phyloP scores from a whole-genome alignment of 2,113 vertebrate genomes.

The Psittacula cyanocephala region DNA sequence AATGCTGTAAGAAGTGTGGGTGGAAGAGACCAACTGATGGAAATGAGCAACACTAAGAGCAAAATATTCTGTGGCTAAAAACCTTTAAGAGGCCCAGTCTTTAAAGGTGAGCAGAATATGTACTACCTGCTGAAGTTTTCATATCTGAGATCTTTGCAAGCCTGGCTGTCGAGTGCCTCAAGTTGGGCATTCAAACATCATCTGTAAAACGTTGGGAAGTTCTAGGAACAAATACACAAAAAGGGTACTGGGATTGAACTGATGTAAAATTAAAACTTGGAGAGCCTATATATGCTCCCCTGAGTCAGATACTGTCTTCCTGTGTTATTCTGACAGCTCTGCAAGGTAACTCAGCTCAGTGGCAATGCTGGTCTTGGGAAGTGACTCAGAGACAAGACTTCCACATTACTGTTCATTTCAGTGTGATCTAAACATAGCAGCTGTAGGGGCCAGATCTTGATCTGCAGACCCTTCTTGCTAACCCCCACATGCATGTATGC shows the following conservation, averaged over 20 bases:
- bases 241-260: neutral
- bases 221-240: neutral
- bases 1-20: neutral
- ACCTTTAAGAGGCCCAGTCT: neutral
- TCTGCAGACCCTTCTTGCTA: neutral
- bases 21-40: neutral
- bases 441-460: neutral
- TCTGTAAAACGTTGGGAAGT: neutral
- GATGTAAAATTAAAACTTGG: neutral
- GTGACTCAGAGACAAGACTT: neutral
- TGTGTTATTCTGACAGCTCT: neutral
- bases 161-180: neutral
- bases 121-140: neutral
- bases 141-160: neutral
- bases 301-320: neutral
- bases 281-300: rapidly evolving
- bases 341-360: neutral
- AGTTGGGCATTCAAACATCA: neutral
- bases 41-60: neutral
- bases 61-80: neutral
- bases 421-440: neutral
- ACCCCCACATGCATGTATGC: neutral
- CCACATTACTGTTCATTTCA: neutral
- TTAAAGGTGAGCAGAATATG: neutral
- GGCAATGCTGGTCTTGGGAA: neutral